Evolutionary conservation across 2,797 vertebrate species (phyloP), one percentile per base, ranked within the genome.

Genomic region (Hipposideros larvatus): DNA sequence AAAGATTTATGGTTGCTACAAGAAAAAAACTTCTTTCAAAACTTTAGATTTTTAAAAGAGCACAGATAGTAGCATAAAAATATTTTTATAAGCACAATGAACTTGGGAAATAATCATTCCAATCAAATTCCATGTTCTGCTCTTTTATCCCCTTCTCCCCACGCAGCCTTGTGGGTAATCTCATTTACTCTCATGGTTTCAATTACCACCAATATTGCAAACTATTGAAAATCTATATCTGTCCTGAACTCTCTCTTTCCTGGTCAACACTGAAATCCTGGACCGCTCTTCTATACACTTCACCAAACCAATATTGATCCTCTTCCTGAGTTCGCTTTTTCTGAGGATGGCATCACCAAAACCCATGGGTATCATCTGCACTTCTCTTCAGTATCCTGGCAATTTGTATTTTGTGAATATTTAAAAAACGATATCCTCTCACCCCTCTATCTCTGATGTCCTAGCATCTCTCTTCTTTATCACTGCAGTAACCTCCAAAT

Each of bases 1-100:
- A 96, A 80, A 46, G 22, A 89, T 73, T 89, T 89, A 83, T 53
- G 22, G 19, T 71, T 77, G 6, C 74, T 46, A 59, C 21, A 86
- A 15, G 55, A 31, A 75, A 91, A 46, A 51, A 51, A 22, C 22
- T 26, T 75, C 59, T 90, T 94, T 88, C n/a, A 41, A 87, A 68
- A n/a, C 16, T 37, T 91, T 43, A 70, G 8, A n/a, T 79, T 95
- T 34, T 77, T 80, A 63, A 71, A 87, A 90, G 34, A 82, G 31
- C 18, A 82, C 41, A 71, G 5, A 34, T 34, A 71, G 53, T 86
- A 37, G 75, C 59, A 85, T 66, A 59, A 22, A 90, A 61, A 28
- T 34, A 7, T 80, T 92, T 82, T 84, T 9, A 21, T 65, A 87
- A 94, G 8, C 26, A 65, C 11, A 77, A 28, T 5, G 73, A 85